Percentiles rank a stretch among this genome's conserved stretches.
Conservation (phyloP, 2,797 vertebrate species). For the Chrysocyon brachyurus region DNA sequence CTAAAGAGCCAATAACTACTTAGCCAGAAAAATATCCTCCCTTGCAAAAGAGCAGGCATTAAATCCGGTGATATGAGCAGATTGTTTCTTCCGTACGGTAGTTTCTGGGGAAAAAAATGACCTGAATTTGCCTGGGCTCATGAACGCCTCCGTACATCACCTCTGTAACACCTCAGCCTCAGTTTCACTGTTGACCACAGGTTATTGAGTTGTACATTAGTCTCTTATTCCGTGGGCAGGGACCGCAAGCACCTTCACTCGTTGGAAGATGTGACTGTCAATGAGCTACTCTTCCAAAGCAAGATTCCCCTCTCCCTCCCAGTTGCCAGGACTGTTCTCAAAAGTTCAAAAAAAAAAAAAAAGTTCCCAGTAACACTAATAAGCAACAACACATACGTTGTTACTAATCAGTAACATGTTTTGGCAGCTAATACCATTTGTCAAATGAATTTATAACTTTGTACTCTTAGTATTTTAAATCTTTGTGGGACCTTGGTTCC, state of each 20-base stretch:
- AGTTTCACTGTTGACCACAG: not conserved
- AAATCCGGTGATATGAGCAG: not conserved
- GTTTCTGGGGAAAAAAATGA: not conserved
- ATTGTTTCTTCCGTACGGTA: not conserved
- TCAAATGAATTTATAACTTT: not conserved
- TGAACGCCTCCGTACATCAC: not conserved
- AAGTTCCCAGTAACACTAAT: not conserved
- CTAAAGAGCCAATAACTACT: not conserved
- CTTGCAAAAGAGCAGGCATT: not conserved
- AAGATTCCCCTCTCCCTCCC: not conserved
- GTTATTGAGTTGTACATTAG: not conserved
- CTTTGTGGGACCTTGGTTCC: not conserved
- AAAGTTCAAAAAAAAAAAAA: slow-evolving; percentile 35
- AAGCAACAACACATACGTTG: not conserved
- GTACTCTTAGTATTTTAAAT: not conserved
- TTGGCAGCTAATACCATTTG: not conserved
- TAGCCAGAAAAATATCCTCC: not conserved
- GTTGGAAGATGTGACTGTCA: not conserved
- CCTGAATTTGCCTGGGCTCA: not conserved
- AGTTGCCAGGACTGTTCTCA: not conserved
- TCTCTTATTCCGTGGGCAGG: not conserved
- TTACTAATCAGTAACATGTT: not conserved
- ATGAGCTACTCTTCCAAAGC: not conserved
- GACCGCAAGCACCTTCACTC: not conserved
- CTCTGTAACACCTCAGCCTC: not conserved